Evolutionary conservation across 2,888 invertebrate genomes (phyloP).

Genomic region (Sinohyriopsis cumingii): DNA sequence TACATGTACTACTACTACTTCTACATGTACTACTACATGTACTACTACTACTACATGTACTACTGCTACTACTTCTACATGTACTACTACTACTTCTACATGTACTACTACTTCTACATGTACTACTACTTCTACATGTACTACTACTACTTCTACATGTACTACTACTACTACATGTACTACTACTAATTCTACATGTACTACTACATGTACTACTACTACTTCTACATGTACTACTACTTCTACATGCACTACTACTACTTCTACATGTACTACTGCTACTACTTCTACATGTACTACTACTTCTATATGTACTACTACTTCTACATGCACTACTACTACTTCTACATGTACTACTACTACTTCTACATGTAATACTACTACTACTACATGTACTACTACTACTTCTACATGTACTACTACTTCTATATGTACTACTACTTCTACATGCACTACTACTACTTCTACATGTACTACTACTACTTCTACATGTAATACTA

Average conservation of each 20-base stretch:
- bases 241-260: slow-evolving; percentile 8
- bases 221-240: slow-evolving; percentile 5
- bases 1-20: slow-evolving; percentile 5
- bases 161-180: slow-evolving; percentile 4
- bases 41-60: slow-evolving; percentile 7
- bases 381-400: slow-evolving; percentile 5
- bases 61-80: slow-evolving; percentile 5
- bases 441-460: slow-evolving; percentile 10
- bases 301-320: background rate
- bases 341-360: background rate
- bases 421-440: background rate
- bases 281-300: slow-evolving; percentile 6
- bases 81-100: slow-evolving; percentile 5
- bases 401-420: slow-evolving; percentile 4
- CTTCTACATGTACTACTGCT: background rate
- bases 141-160: slow-evolving; percentile 6
- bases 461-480: slow-evolving; percentile 2
- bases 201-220: background rate
- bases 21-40: background rate
- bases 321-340: slow-evolving; percentile 7
- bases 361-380: slow-evolving; percentile 3
- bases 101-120: slow-evolving; percentile 1
- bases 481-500: slow-evolving; percentile 2
- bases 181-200: background rate
- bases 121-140: background rate